Conservation (phyloP, 2,797 vertebrate species). For the Fundulus diaphanus region DNA sequence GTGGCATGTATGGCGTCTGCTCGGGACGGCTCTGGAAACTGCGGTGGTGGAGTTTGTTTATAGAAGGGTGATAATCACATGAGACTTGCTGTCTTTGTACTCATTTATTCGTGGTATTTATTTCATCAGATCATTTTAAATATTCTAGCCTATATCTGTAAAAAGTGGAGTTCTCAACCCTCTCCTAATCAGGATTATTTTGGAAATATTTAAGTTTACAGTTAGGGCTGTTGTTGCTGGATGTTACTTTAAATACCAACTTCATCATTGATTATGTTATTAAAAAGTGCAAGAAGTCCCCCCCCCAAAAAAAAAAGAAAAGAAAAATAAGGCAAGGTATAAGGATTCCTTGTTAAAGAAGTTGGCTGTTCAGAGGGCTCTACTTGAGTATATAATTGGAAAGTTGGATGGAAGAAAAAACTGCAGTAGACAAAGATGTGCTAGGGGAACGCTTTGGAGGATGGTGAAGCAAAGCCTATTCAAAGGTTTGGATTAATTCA, state of each 20-base stretch:
- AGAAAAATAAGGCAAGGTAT: neutral
- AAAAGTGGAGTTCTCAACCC: neutral
- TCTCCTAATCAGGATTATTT: neutral
- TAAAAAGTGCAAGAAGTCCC: neutral
- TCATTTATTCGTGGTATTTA: neutral
- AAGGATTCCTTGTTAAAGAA: neutral
- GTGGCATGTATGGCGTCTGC: slow-evolving; percentile 26
- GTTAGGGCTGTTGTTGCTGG: neutral
- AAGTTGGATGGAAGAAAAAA: too few species aligned
- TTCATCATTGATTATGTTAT: neutral
- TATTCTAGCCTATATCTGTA: neutral
- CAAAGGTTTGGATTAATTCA: too few species aligned
- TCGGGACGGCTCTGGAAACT: slow-evolving; percentile 18
- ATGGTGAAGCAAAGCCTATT: too few species aligned
- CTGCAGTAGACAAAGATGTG: too few species aligned
- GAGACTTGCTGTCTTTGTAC: slow-evolving; percentile 2
- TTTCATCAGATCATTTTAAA: neutral
- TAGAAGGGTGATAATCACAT: slow-evolving; percentile 3
- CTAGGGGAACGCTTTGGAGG: too few species aligned
- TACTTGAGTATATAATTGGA: too few species aligned
- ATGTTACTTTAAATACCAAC: neutral
- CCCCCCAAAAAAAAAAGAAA: too few species aligned
- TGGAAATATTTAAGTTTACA: neutral
- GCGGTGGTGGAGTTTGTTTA: neutral
- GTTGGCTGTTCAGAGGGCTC: too few species aligned